Conservation (phyloP, 2,888 invertebrate genomes). For the Tineola bisselliella region DNA sequence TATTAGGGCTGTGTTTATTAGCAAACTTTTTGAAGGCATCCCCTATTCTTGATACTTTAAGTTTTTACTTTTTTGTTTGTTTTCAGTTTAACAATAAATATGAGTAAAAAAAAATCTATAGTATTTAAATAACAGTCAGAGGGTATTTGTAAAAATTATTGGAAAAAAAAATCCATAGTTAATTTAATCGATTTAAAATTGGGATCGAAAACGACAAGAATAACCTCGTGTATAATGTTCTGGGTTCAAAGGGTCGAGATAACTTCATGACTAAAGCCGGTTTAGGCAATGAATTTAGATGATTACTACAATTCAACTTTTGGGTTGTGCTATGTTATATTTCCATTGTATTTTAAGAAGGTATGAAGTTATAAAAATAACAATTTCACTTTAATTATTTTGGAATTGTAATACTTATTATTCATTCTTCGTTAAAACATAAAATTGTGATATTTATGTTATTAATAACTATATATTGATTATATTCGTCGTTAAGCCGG, state of each 20-base stretch:
- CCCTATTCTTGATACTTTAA: neutral
- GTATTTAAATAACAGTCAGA: too few relatives aligned
- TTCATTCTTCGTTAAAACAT: neutral
- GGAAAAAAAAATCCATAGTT: too few relatives aligned
- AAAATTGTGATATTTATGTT: too few relatives aligned
- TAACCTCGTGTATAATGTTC: neutral
- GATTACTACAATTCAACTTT: conserved; percentile 1
- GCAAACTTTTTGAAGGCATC: neutral
- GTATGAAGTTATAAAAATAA: neutral
- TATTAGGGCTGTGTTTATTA: conserved; percentile 1
- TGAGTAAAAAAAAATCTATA: too few relatives aligned
- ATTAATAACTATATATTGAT: too few relatives aligned
- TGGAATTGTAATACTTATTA: neutral
- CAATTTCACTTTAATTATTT: neutral
- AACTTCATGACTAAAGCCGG: neutral
- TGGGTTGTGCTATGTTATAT: neutral
- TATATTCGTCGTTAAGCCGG: too few relatives aligned
- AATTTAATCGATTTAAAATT: neutral
- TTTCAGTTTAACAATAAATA: too few relatives aligned
- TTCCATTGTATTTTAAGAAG: neutral
- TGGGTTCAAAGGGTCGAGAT: conserved; percentile 9
- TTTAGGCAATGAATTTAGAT: neutral
- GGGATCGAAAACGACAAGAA: neutral
- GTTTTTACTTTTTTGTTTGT: too few relatives aligned
- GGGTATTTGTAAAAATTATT: too few relatives aligned